These are phyloP conservation scores for Ifrita kowaldi DNA, from an alignment of 2,113 vertebrate genomes.

Conservation along the genomic window DNA sequence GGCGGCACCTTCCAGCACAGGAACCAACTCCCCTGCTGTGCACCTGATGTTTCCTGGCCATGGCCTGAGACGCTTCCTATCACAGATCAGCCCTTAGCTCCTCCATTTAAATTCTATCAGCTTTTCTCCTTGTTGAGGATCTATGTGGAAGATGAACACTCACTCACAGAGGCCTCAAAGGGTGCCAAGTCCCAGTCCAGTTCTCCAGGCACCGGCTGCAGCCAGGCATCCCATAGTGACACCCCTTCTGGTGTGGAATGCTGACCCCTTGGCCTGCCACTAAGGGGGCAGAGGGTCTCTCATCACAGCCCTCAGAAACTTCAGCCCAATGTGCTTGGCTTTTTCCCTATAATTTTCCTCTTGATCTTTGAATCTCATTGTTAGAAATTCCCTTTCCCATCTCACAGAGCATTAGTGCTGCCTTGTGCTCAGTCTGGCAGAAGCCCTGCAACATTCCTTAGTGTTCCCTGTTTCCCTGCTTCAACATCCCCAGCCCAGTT, in stretches of 20 bases:
- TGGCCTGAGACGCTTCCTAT: not conserved
- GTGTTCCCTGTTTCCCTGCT: not conserved
- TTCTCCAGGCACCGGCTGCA: not conserved
- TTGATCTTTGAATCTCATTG: not conserved
- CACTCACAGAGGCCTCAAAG: fast-evolving
- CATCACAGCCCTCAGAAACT: not conserved
- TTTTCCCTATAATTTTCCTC: not conserved
- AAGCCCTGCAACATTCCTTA: not conserved
- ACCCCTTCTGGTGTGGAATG: fast-evolving
- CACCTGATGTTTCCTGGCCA: not conserved
- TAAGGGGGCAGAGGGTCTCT: not conserved
- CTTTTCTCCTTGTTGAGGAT: not conserved
- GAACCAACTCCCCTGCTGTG: not conserved
- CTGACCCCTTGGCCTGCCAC: not conserved
- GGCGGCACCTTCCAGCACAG: not conserved
- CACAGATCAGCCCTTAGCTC: not conserved
- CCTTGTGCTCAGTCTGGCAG: not conserved
- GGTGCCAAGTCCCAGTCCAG: not conserved
- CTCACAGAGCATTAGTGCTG: not conserved
- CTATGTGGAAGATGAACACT: not conserved
- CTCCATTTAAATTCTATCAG: not conserved
- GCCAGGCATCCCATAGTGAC: not conserved
- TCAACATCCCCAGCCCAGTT: not conserved
- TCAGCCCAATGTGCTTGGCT: not conserved
- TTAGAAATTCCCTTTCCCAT: not conserved